A percentile compares a stretch with the other conserved stretches of the same genome.
Evolutionary conservation across 2,888 invertebrate genomes (phyloP).

Genomic region (Macaria notata): DNA sequence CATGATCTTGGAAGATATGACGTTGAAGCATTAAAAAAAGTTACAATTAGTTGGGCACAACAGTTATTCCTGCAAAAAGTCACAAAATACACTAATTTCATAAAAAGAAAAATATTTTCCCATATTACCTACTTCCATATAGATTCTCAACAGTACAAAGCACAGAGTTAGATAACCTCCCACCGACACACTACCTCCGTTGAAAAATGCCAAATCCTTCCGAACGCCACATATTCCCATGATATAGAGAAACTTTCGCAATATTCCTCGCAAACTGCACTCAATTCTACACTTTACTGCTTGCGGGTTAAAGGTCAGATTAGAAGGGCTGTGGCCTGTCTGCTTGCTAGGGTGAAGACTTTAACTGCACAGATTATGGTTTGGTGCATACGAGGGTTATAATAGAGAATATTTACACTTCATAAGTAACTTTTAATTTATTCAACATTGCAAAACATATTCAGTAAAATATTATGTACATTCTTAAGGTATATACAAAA

Average conservation of each 20-base stretch:
- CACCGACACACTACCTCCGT: slow-evolving; percentile 9
- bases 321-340: slow-evolving; percentile 2
- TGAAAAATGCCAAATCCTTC: slow-evolving; percentile 26
- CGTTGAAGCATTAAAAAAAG: too few species aligned
- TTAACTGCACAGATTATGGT: neutral
- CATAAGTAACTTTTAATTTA: too few species aligned
- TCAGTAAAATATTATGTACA: too few species aligned
- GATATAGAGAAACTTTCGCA: slow-evolving; percentile 11
- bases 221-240: slow-evolving; percentile 17
- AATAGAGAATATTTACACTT: too few species aligned
- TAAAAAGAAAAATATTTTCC: too few species aligned
- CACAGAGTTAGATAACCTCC: slow-evolving; percentile 5
- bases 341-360: slow-evolving; percentile 4
- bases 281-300: slow-evolving; percentile 12
- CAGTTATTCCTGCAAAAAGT: too few species aligned
- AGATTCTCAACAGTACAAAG: neutral
- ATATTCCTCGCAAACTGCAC: slow-evolving; percentile 4
- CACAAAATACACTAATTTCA: too few species aligned
- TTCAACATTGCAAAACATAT: too few species aligned
- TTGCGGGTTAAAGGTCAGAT: neutral
- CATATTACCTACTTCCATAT: too few species aligned
- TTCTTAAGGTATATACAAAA: too few species aligned
- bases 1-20: too few species aligned
- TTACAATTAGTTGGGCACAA: too few species aligned
- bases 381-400: neutral